Evolutionary conservation across 2,797 vertebrate genomes (phyloP).

Genomic region (Falco concolor): DNA sequence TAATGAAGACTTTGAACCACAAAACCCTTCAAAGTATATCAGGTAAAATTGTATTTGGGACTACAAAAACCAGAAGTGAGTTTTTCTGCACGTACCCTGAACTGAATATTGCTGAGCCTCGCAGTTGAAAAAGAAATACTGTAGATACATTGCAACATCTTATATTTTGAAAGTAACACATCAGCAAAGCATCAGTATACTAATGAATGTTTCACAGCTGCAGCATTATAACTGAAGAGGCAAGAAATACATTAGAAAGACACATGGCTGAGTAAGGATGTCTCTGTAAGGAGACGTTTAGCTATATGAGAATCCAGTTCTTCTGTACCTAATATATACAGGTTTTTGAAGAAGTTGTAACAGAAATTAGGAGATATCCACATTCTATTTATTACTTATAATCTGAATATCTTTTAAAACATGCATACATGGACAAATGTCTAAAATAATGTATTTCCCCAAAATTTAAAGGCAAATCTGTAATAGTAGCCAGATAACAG

Average conservation of each 20-base stretch:
- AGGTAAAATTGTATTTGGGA: not conserved
- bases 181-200: not conserved
- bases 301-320: not conserved
- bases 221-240: conserved; percentile 4
- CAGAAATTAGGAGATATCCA: not conserved
- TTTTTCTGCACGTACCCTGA: not conserved
- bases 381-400: not conserved
- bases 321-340: not conserved
- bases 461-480: not conserved
- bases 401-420: not conserved
- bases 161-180: not conserved
- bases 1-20: not conserved
- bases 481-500: not conserved
- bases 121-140: not conserved
- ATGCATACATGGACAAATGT: not conserved
- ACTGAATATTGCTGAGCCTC: not conserved
- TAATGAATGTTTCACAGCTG: conserved; percentile 30
- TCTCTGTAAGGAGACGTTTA: not conserved
- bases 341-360: not conserved
- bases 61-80: not conserved
- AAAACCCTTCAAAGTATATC: not conserved
- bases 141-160: not conserved
- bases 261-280: not conserved
- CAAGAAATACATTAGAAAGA: conserved; percentile 15
- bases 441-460: not conserved